Percentiles rank a stretch among this genome's conserved stretches.
These are phyloP conservation scores for Poecilus cupreus DNA, from an alignment of 2,888 invertebrate genomes.

Conservation along the genomic window DNA sequence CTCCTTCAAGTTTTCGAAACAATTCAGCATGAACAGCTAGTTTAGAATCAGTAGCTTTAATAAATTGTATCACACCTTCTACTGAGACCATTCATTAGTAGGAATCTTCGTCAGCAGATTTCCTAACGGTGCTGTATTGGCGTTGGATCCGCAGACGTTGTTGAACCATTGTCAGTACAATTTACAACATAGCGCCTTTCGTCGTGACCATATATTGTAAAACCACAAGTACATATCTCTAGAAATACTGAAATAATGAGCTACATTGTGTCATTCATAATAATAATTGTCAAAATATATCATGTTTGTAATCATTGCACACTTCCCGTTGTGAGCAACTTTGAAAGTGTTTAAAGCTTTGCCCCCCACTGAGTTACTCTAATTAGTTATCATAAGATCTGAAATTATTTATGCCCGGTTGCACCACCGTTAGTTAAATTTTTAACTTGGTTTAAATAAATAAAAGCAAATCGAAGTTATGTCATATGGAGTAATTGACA, in stretches of 20 bases:
- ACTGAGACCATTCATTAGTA: constrained; percentile 93
- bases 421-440: too few species aligned
- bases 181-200: constrained; percentile 79
- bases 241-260: constrained; percentile 63
- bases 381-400: not conserved
- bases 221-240: constrained; percentile 76
- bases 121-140: constrained; percentile 68
- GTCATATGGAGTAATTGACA: too few species aligned
- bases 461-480: too few species aligned
- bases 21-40: constrained; percentile 92
- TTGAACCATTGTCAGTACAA: constrained; percentile 81
- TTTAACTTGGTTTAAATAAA: too few species aligned
- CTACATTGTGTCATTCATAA: constrained; percentile 29
- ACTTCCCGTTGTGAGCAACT: not conserved
- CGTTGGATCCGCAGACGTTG: constrained; percentile 74
- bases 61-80: constrained; percentile 95
- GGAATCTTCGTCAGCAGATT: constrained; percentile 73
- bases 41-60: constrained; percentile 88
- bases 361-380: not conserved
- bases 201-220: constrained; percentile 74
- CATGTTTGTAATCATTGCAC: not conserved
- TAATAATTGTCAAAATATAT: not conserved
- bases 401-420: constrained; percentile 13
- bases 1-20: constrained; percentile 94
- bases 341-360: not conserved